Evolutionary conservation across 2,797 vertebrate species (phyloP).

Genomic region (Coracias cyanogaster): DNA sequence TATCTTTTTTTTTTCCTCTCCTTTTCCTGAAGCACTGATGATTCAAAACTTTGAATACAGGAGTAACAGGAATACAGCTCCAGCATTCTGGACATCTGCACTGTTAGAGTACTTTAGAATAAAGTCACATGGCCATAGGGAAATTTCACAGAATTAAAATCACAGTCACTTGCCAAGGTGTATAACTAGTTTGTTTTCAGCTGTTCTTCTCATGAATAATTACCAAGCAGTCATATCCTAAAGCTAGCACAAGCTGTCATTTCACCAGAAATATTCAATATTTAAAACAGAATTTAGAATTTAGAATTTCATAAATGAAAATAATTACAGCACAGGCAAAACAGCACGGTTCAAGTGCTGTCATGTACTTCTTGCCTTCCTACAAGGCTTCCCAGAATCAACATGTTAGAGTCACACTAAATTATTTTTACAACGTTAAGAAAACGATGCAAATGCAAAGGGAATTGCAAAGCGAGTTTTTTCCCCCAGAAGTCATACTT

Average conservation of each 20-base stretch:
- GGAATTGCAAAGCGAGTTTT: neutral
- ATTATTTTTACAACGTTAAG: constrained; percentile 40
- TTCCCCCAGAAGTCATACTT: neutral
- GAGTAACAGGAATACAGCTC: constrained; percentile 71
- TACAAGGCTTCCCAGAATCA: constrained; percentile 20
- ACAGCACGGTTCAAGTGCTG: constrained; percentile 64
- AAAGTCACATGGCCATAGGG: constrained; percentile 84
- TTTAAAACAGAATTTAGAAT: constrained; percentile 85
- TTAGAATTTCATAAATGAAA: constrained; percentile 83
- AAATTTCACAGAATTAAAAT: constrained; percentile 84
- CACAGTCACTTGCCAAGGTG: constrained; percentile 83
- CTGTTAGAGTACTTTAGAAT: constrained; percentile 77
- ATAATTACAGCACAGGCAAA: constrained; percentile 81
- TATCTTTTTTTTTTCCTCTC: neutral
- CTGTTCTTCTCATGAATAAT: constrained; percentile 90
- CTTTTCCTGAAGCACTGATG: constrained; percentile 56
- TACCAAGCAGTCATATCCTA: constrained; percentile 86
- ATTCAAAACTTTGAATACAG: constrained; percentile 74
- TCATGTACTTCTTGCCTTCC: constrained; percentile 36
- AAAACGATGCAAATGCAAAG: neutral
- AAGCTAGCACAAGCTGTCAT: constrained; percentile 90
- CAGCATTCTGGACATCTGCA: constrained; percentile 81
- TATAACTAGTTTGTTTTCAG: constrained; percentile 90
- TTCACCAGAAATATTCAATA: constrained; percentile 88
- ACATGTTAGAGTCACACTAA: constrained; percentile 1